phyloP scores from a whole-genome alignment of 2,113 vertebrate species.

The Aptenodytes patagonicus region DNA sequence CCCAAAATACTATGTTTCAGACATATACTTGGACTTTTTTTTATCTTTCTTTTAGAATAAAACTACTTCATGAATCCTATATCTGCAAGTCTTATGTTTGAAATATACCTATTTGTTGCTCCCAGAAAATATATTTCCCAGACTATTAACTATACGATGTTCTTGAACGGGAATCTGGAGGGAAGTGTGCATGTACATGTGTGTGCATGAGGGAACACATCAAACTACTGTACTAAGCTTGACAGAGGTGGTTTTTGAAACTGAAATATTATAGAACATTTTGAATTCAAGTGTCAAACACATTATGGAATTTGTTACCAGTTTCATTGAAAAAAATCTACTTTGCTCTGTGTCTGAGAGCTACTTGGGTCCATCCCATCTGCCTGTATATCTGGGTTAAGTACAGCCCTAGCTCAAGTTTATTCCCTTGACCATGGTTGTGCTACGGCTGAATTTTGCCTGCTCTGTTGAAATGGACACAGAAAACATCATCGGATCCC shows the following conservation, averaged over 20 bases:
- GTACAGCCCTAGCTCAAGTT: not conserved
- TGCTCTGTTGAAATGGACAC: not conserved
- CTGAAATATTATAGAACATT: not conserved
- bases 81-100: not conserved
- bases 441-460: not conserved
- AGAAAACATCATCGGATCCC: not conserved
- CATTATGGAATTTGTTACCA: not conserved
- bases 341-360: not conserved
- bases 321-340: not conserved
- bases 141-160: not conserved
- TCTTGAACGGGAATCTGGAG: not conserved
- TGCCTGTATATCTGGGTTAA: not conserved
- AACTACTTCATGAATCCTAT: not conserved
- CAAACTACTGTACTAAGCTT: not conserved
- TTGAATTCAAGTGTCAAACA: not conserved
- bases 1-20: not conserved
- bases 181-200: fast-evolving
- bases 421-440: not conserved
- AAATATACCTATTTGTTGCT: not conserved
- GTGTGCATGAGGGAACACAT: not conserved
- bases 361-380: no score
- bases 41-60: not conserved
- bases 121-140: not conserved
- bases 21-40: not conserved
- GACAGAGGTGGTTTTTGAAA: not conserved